phyloP scores from a whole-genome alignment of 2,888 invertebrate species.

The Petrolisthes cinctipes region DNA sequence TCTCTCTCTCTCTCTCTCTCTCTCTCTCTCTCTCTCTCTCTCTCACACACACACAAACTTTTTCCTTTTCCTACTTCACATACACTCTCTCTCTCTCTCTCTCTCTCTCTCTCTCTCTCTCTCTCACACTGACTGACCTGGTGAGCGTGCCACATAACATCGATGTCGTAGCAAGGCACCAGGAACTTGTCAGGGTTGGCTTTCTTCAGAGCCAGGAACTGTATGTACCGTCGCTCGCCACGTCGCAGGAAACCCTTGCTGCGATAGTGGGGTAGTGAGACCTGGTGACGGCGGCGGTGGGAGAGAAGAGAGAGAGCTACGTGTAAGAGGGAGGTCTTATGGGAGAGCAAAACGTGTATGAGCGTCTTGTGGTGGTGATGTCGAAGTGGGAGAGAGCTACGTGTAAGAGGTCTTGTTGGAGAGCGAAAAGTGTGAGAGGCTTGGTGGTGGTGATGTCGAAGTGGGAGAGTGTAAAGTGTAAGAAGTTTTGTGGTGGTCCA shows the following conservation, averaged over 20 bases:
- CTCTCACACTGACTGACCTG: slow-evolving; percentile 31
- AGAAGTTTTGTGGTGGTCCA: too few species aligned
- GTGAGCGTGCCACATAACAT: slow-evolving; percentile 65
- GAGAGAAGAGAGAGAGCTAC: not conserved
- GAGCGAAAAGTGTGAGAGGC: not conserved
- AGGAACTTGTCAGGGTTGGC: slow-evolving; percentile 57
- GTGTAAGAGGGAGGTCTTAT: too few species aligned
- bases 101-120: not conserved
- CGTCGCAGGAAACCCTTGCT: slow-evolving; percentile 52
- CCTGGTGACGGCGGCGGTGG: slow-evolving; percentile 17
- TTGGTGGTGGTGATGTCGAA: not conserved
- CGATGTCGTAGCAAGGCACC: slow-evolving; percentile 65
- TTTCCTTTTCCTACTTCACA: not conserved
- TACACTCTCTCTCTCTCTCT: not conserved
- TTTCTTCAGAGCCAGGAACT: slow-evolving; percentile 62
- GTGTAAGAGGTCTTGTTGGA: too few species aligned
- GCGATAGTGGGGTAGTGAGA: slow-evolving; percentile 58
- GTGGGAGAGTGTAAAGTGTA: not conserved
- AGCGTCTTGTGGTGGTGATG: too few species aligned
- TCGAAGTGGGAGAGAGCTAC: not conserved
- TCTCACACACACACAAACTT: not conserved
- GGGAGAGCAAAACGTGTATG: not conserved
- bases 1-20: not conserved
- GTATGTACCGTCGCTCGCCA: slow-evolving; percentile 53
- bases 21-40: not conserved